These are phyloP conservation scores for Artemia franciscana DNA, from an alignment of 1,140 invertebrate genomes.

Conservation along the genomic window DNA sequence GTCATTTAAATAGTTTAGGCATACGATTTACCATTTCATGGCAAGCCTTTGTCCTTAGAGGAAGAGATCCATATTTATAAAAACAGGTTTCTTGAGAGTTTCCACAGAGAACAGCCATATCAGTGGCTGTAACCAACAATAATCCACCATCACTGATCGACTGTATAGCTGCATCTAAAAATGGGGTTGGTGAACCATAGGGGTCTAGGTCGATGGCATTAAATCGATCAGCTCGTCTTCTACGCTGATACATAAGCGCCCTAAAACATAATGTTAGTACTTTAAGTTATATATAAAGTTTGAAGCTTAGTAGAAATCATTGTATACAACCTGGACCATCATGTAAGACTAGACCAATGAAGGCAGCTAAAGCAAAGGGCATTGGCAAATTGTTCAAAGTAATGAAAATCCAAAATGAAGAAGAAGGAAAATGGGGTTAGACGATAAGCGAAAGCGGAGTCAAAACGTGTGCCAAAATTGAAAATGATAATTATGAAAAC, in stretches of 20 bases:
- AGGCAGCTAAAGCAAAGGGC: too few relatives aligned
- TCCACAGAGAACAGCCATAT: conserved; percentile 89
- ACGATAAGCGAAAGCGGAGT: too few relatives aligned
- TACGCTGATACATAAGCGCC: conserved; percentile 57
- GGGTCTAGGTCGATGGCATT: conserved; percentile 89
- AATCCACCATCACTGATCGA: conserved; percentile 48
- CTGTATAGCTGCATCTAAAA: conserved; percentile 73
- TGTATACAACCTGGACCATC: too few relatives aligned
- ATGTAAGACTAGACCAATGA: too few relatives aligned
- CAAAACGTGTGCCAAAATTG: too few relatives aligned
- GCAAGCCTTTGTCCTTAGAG: conserved; percentile 60
- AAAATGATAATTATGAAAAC: too few relatives aligned
- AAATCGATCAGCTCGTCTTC: conserved; percentile 38
- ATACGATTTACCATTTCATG: conserved; percentile 62
- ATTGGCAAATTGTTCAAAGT: too few relatives aligned
- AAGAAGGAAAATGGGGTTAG: too few relatives aligned
- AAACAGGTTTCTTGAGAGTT: conserved; percentile 84
- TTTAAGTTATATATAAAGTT: too few relatives aligned
- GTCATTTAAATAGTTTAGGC: background rate
- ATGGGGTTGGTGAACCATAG: conserved; percentile 80
- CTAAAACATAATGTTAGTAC: too few relatives aligned
- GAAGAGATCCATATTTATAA: conserved; percentile 78
- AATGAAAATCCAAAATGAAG: too few relatives aligned
- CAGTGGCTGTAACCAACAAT: conserved; percentile 87
- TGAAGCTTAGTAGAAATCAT: too few relatives aligned